Base-by-base conservation (phyloP, 30 jellyfish, hydroid and myxozoan species). In the Chrysaora quinquecirrha region DNA sequence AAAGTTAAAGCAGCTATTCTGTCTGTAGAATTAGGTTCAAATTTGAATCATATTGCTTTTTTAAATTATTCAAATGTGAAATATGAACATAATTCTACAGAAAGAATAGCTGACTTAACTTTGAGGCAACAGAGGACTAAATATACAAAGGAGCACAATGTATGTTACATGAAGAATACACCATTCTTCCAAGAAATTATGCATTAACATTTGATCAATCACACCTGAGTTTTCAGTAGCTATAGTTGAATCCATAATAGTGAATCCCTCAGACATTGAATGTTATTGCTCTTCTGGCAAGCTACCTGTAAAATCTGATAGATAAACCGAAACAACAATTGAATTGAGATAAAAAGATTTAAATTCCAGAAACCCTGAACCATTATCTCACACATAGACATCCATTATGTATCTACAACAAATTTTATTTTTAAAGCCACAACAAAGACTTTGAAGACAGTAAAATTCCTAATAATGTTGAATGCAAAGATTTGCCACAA, bases 121-220 rank as follows among this genome's bases (percentile, higher is more conserved):
- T 43, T 43, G 58, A 43, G 58, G 58, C 16, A 43, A 43, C 58
- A 43, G 58, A 43, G 58, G 58, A 43, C 58, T 43, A 43, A 43
- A 43, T 43, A 6, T 16, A 43, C 16, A 43, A 6, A 16, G 16
- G 58, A 43, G 58, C 58, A 43, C 58, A 43, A 43, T 43, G 58
- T 43, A 43, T 43, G 58, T 6, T 43, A 43, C 58, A 43, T 6
- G 58, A 43, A 43, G 58, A 43, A 43, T 43, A 43, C 58, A 43
- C 58, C 58, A 43, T 43, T 43, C 58, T 43, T 43, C 58, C 58
- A 43, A 43, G 16, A 43, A 43, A 43, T 16, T 43, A 43, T 43
- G 58, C 58, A 43, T 9, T 6, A 9, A 43, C 58, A 43, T 43
- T 43, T 43, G 12, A 43, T 43, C 9, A 43, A 43, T 43, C 58